Percentiles rank a stretch among this genome's conserved stretches.
phyloP scores from a whole-genome alignment of 1,140 invertebrate species.

The Papilio aristodemus region DNA sequence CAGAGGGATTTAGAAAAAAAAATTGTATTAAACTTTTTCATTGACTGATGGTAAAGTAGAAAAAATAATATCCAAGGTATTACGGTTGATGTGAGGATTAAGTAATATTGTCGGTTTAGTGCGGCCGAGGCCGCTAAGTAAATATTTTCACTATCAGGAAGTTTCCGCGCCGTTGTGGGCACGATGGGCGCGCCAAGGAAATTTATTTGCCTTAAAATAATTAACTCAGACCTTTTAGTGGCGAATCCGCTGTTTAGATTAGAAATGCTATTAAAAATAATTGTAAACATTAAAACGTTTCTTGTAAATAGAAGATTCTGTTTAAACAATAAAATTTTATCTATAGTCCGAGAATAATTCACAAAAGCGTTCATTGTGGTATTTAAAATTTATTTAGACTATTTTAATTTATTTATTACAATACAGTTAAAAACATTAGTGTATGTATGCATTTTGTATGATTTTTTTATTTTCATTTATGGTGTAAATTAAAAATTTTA shows the following conservation, averaged over 20 bases:
- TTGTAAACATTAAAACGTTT: constrained; percentile 1
- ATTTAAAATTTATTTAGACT: too few relatives aligned
- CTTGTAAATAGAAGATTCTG: constrained; percentile 1
- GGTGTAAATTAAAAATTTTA: too few relatives aligned
- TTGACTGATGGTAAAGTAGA: constrained; percentile 10
- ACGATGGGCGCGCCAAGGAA: constrained; percentile 13
- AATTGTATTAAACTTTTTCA: neutral
- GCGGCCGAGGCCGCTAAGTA: constrained; percentile 17
- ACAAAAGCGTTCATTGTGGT: too few relatives aligned
- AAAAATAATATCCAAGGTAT: constrained; percentile 20
- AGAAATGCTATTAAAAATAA: constrained; percentile 21
- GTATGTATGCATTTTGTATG: too few relatives aligned
- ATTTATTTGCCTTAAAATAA: constrained; percentile 18
- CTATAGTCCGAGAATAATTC: too few relatives aligned
- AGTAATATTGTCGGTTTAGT: constrained; percentile 26
- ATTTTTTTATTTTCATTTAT: too few relatives aligned
- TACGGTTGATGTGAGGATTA: constrained; percentile 28
- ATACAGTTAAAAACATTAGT: too few relatives aligned
- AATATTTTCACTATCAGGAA: constrained; percentile 28
- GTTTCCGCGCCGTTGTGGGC: neutral
- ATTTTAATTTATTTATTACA: too few relatives aligned
- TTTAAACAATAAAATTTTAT: neutral
- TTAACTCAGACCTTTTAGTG: constrained; percentile 21
- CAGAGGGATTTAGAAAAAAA: constrained; percentile 8
- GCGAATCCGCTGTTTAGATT: constrained; percentile 3